Evolutionary conservation across 2,113 vertebrate species (phyloP).

Genomic region (Lampris incognitus): DNA sequence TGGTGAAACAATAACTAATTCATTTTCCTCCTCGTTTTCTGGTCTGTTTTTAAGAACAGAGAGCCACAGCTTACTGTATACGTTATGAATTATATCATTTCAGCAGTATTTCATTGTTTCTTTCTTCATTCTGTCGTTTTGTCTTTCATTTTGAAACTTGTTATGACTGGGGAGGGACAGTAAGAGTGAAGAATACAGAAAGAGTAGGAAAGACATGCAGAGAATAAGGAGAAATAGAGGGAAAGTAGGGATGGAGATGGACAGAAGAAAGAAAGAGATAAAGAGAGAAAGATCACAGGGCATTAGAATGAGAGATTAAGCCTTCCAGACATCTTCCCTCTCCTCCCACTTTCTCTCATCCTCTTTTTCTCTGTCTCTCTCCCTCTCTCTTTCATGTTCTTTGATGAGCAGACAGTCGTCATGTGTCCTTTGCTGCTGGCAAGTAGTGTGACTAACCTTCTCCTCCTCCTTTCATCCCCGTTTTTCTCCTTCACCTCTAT

Average conservation of each 20-base stretch:
- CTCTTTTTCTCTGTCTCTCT: not conserved
- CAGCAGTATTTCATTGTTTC: no score
- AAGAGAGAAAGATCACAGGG: slow-evolving; percentile 1
- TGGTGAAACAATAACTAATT: no score
- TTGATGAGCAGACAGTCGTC: slow-evolving; percentile 1
- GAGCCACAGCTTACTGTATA: no score
- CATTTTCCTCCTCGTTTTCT: no score
- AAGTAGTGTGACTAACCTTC: slow-evolving; percentile 8
- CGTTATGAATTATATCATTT: no score
- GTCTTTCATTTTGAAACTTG: no score
- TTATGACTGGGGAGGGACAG: no score
- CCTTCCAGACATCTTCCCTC: not conserved
- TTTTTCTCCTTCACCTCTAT: not conserved
- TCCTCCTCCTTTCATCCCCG: not conserved
- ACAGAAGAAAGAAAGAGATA: not conserved
- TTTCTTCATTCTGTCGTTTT: no score
- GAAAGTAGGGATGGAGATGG: not conserved
- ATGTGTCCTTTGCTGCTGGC: slow-evolving; percentile 10
- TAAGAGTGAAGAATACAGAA: no score
- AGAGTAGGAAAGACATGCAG: not conserved
- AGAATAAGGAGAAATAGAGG: not conserved
- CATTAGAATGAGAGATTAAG: slow-evolving; percentile 5
- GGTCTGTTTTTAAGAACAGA: no score
- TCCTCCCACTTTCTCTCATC: not conserved
- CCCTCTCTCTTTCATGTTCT: slow-evolving; percentile 1